Percentiles rank a stretch among this genome's conserved stretches.
Evolutionary conservation across 1,140 invertebrate genomes (phyloP).

Genomic region (Maniola jurtina): DNA sequence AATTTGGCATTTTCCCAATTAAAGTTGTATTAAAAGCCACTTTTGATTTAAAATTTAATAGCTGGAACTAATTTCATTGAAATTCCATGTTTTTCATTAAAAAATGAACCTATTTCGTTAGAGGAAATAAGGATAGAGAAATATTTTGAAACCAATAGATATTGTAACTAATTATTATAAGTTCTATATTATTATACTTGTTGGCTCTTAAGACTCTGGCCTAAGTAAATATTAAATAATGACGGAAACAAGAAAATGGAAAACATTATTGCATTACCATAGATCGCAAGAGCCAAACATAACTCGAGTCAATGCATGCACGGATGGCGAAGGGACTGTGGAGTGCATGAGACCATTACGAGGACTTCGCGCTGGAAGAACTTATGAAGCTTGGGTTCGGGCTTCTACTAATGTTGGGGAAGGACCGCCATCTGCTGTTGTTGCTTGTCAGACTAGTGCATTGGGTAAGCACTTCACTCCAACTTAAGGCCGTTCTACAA

Average conservation of each 20-base stretch:
- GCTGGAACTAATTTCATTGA: too few species aligned
- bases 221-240: background rate
- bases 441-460: conserved; percentile 70
- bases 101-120: too few species aligned
- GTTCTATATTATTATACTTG: too few species aligned
- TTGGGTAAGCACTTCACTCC: conserved; percentile 46
- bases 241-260: background rate
- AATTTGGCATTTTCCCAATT: background rate
- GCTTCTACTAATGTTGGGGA: conserved; percentile 89
- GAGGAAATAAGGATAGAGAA: too few species aligned
- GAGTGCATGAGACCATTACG: conserved; percentile 78
- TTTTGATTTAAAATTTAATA: background rate
- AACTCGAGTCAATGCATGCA: conserved; percentile 63
- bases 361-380: conserved; percentile 83
- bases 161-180: too few species aligned
- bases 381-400: conserved; percentile 92
- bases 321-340: conserved; percentile 50
- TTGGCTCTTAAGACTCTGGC: too few species aligned
- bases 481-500: too few species aligned
- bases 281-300: conserved; percentile 80
- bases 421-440: conserved; percentile 79
- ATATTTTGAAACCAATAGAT: too few species aligned
- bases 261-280: background rate
- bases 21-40: background rate
- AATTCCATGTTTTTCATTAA: too few species aligned